phyloP scores from a whole-genome alignment of 2,113 vertebrate species.

The Malurus melanocephalus region DNA sequence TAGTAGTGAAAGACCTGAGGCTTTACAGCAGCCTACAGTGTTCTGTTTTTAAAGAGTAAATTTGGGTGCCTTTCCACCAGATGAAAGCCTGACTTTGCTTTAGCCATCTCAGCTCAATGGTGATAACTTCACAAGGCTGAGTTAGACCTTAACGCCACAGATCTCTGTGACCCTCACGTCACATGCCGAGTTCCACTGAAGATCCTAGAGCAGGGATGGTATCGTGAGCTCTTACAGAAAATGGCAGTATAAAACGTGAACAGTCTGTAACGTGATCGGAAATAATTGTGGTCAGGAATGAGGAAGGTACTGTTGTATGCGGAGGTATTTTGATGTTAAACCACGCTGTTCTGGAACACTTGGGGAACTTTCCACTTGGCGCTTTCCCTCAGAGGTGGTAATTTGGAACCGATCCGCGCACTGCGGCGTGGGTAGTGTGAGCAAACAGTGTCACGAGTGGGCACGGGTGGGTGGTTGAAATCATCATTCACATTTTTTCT shows the following conservation, averaged over 20 bases:
- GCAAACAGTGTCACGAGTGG: constrained; percentile 48
- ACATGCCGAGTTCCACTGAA: background rate
- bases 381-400: constrained; percentile 5
- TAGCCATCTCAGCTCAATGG: background rate
- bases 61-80: background rate
- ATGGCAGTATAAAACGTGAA: constrained; percentile 29
- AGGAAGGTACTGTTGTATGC: background rate
- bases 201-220: background rate
- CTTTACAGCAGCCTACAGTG: background rate
- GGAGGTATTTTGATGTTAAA: constrained; percentile 25
- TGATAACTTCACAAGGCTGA: background rate
- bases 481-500: constrained; percentile 26
- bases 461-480: constrained; percentile 40
- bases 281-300: constrained; percentile 18
- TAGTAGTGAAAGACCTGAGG: background rate
- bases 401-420: background rate
- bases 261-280: background rate
- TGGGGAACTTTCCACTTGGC: constrained; percentile 27
- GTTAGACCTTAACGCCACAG: background rate
- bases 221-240: constrained; percentile 12
- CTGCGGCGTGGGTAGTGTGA: constrained; percentile 5
- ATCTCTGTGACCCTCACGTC: background rate
- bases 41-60: background rate
- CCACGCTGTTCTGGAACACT: background rate
- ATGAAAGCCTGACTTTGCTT: constrained; percentile 11